Base-by-base conservation (phyloP, 2,797 vertebrate genomes). In the Heliangelus exortis region DNA sequence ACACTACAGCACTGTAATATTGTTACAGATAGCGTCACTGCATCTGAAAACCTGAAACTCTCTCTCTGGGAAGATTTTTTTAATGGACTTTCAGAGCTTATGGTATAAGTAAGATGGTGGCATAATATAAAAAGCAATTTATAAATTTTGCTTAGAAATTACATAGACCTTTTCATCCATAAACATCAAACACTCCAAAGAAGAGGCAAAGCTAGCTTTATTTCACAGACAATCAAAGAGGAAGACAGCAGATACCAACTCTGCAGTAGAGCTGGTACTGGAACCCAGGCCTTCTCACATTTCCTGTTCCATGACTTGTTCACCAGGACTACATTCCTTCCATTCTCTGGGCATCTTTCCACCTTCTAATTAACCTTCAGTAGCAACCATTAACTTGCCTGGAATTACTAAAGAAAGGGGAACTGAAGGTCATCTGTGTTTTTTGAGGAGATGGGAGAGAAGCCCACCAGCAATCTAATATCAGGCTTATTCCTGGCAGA, bases 341-440 rank as follows among this genome's bases (percentile, higher is more conserved):
- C 71, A 55, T 77, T 92, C 88, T 74, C 93, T 80, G 81, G 84
- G 72, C 81, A 68, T 80, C 88, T 74, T 94, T 94, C 84, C 86
- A 91, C 88, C 63, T 93, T 95, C 50, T 87, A 94, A 94, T 85
- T 84, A 90, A 90, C 65, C 33, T 84, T 88, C 86, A 94, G 78
- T 65, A 93, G 90, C 81, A 95, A 61, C 80, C 85, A 90, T 82
- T 88, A 86, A 84, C 74, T 95, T 71, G 83, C 80, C 67, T 72
- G 63, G 83, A 67, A 93, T 79, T 57, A 63, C 73, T 88, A 67
- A 90, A 77, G 93, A 81, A 92, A 92, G 87, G 66, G 89, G 80
- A 96, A 88, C 36, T 71, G 83, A 61, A 94, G 92, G 89, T 89
- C 92, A 90, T 77, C 87, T 91, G 48, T 91, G 72, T 69, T 65